phyloP scores from a whole-genome alignment of 2,888 invertebrate genomes.

The Pediacus dermestoides region DNA sequence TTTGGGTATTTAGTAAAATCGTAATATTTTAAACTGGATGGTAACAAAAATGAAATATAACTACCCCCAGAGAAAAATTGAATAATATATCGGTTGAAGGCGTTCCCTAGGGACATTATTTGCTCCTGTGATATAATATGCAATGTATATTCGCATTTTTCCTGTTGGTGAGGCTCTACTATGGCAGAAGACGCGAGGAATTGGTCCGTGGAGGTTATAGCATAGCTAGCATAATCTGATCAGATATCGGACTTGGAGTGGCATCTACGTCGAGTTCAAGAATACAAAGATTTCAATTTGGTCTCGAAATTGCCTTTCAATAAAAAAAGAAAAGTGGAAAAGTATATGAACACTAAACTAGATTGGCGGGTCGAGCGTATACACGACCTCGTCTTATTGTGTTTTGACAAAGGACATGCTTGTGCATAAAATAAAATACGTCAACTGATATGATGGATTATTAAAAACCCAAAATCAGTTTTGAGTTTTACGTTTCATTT shows the following conservation, averaged over 20 bases:
- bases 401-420: slow-evolving; percentile 35
- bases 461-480: slow-evolving; percentile 24
- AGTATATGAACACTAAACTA: slow-evolving; percentile 49
- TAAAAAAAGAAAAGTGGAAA: slow-evolving; percentile 47
- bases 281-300: slow-evolving; percentile 52
- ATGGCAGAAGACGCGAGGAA: slow-evolving; percentile 13
- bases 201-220: slow-evolving; percentile 32
- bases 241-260: slow-evolving; percentile 49
- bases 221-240: slow-evolving; percentile 46
- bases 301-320: slow-evolving; percentile 50
- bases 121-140: slow-evolving; percentile 6
- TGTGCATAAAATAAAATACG: slow-evolving; percentile 32
- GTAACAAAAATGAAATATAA: slow-evolving; percentile 4
- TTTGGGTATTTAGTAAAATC: too few relatives aligned
- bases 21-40: too few relatives aligned
- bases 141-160: slow-evolving; percentile 2
- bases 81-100: slow-evolving; percentile 4
- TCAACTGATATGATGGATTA: slow-evolving; percentile 33
- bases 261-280: slow-evolving; percentile 47
- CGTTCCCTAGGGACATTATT: slow-evolving; percentile 3
- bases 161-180: neutral
- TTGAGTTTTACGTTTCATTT: neutral
- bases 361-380: slow-evolving; percentile 32
- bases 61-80: slow-evolving; percentile 1
- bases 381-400: slow-evolving; percentile 27